Conservation (phyloP, 1,140 invertebrate species). For the Pseudomyrmex dendroicus region DNA sequence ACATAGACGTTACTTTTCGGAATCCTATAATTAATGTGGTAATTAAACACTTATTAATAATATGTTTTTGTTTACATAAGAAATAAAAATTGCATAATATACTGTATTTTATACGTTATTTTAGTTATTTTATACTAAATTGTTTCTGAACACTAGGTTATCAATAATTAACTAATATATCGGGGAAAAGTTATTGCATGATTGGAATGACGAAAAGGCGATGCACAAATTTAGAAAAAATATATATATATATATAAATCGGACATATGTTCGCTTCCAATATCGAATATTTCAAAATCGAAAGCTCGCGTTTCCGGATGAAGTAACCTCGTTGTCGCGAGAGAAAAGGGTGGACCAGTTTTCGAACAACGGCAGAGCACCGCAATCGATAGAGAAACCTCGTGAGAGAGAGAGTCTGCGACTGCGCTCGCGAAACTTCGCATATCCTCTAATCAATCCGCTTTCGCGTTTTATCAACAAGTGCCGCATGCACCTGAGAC, state of each 20-base stretch:
- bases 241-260: no score
- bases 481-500: constrained; percentile 65
- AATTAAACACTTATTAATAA: constrained; percentile 5
- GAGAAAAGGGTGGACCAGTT: constrained; percentile 36
- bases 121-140: no score
- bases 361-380: constrained; percentile 65
- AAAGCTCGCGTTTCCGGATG: background rate
- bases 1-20: background rate
- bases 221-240: no score
- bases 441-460: constrained; percentile 75
- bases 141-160: background rate
- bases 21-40: background rate
- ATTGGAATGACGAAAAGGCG: background rate
- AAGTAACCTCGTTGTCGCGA: background rate
- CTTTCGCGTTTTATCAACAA: constrained; percentile 80
- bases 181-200: background rate
- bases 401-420: constrained; percentile 69
- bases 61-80: background rate
- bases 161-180: background rate
- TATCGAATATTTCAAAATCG: background rate
- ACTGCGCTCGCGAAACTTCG: constrained; percentile 76
- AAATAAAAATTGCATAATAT: background rate
- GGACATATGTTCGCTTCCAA: no score
- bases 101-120: no score
- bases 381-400: constrained; percentile 71